Conservation (phyloP, 1,140 invertebrate species). For the Augochlora pura region DNA sequence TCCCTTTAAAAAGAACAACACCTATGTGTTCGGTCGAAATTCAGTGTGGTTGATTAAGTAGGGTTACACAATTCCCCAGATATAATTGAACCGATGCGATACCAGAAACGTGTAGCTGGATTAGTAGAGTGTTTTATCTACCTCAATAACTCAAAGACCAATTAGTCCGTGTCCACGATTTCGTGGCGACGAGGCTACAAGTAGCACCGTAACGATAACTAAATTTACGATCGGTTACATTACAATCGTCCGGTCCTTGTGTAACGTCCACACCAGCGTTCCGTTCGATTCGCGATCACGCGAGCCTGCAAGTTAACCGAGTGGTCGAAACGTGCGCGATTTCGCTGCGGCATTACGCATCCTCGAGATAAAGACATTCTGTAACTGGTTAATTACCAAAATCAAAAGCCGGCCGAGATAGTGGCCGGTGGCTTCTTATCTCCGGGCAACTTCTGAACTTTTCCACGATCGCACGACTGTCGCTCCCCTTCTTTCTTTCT, state of each 20-base stretch:
- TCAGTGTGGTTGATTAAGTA: conserved; percentile 2
- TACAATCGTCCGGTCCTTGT: too few relatives aligned
- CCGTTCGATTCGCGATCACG: neutral
- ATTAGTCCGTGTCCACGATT: conserved; percentile 19
- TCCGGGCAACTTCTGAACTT: conserved; percentile 31
- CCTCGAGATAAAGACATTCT: conserved; percentile 40
- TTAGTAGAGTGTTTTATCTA: conserved; percentile 15
- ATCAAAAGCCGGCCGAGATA: conserved; percentile 37
- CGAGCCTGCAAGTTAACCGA: neutral
- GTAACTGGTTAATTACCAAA: conserved; percentile 37
- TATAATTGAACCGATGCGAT: conserved; percentile 12
- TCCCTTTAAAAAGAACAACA: neutral
- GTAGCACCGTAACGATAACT: conserved; percentile 18
- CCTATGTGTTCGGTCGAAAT: neutral
- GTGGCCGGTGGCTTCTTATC: conserved; percentile 38
- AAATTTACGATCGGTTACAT: neutral
- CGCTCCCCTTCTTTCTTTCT: conserved; percentile 15
- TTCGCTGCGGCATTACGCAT: conserved; percentile 8
- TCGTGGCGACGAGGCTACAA: neutral
- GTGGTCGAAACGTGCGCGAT: neutral
- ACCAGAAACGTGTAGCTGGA: neutral
- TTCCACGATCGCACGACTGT: conserved; percentile 21
- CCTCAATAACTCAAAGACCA: neutral
- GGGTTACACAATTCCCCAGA: neutral
- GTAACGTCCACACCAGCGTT: conserved; percentile 1